phyloP scores from a whole-genome alignment of 2,888 invertebrate species.

The Exephanes ischioxanthus region DNA sequence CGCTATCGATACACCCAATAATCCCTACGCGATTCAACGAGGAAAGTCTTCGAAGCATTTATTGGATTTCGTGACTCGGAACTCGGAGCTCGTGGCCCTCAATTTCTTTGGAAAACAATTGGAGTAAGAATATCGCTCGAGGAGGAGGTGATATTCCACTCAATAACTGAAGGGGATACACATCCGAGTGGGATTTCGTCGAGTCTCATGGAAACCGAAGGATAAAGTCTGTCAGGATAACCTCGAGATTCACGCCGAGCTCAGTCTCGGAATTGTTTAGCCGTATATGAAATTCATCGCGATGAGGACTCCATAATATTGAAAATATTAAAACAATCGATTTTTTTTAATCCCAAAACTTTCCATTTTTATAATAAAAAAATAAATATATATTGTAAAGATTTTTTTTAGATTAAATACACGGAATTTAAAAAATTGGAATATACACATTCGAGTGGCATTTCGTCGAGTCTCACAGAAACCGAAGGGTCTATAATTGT shows the following conservation, averaged over 20 bases:
- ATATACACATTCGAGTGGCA: background rate
- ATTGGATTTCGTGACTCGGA: slow-evolving; percentile 22
- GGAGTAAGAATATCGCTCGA: background rate
- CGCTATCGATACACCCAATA: slow-evolving; percentile 14
- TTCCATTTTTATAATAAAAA: no score
- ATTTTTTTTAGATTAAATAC: no score
- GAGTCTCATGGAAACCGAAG: background rate
- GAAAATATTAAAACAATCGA: no score
- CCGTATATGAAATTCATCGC: background rate
- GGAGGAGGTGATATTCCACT: background rate
- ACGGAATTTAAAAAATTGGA: no score
- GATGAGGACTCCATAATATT: no score
- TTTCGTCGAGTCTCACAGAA: background rate
- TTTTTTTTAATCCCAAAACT: no score
- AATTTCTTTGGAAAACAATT: slow-evolving; percentile 10
- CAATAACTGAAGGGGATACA: background rate
- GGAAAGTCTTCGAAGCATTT: slow-evolving; percentile 9
- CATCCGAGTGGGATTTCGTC: background rate
- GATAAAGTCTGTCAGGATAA: background rate
- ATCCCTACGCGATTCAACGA: background rate
- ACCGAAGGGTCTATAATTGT: background rate
- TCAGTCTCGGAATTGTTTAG: background rate
- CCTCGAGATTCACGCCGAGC: background rate
- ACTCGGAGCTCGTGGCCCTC: background rate
- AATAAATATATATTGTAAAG: no score